Percentiles rank a stretch among this genome's conserved stretches.
These are phyloP conservation scores for Rotaria sp. DNA, from an alignment of 2,888 invertebrate genomes.

Conservation along the genomic window DNA sequence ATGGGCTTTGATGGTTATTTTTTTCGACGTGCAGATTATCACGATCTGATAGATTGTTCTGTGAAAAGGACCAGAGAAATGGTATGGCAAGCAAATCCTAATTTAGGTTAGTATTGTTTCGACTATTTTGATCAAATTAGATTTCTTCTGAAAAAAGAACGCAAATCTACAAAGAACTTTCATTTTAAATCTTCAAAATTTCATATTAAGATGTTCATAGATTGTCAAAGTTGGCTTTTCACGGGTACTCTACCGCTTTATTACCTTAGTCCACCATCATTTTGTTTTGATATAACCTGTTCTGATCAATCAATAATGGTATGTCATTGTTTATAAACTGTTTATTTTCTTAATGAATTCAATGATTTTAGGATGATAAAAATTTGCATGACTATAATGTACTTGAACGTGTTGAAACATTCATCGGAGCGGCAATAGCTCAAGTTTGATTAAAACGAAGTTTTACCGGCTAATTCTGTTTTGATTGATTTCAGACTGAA, in stretches of 20 bases:
- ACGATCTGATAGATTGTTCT: slow-evolving; percentile 66
- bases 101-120: slow-evolving; percentile 49
- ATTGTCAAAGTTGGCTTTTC: slow-evolving; percentile 60
- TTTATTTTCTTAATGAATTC: neutral
- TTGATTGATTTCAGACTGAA: slow-evolving; percentile 57
- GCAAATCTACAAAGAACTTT: neutral
- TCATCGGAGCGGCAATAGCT: slow-evolving; percentile 45
- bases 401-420: slow-evolving; percentile 62
- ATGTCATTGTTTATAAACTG: neutral
- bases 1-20: slow-evolving; percentile 37
- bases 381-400: slow-evolving; percentile 76
- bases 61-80: slow-evolving; percentile 68
- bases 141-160: neutral
- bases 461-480: neutral
- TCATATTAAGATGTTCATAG: slow-evolving; percentile 1
- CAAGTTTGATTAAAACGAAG: neutral
- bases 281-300: slow-evolving; percentile 84
- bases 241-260: slow-evolving; percentile 69
- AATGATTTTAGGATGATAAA: slow-evolving; percentile 62
- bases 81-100: slow-evolving; percentile 70
- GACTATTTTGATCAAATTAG: neutral
- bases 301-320: slow-evolving; percentile 66
- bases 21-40: slow-evolving; percentile 56
- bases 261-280: slow-evolving; percentile 77
- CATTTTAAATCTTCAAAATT: neutral